Conservation (phyloP, 2,113 vertebrate species). For the Notothenia rossii region DNA sequence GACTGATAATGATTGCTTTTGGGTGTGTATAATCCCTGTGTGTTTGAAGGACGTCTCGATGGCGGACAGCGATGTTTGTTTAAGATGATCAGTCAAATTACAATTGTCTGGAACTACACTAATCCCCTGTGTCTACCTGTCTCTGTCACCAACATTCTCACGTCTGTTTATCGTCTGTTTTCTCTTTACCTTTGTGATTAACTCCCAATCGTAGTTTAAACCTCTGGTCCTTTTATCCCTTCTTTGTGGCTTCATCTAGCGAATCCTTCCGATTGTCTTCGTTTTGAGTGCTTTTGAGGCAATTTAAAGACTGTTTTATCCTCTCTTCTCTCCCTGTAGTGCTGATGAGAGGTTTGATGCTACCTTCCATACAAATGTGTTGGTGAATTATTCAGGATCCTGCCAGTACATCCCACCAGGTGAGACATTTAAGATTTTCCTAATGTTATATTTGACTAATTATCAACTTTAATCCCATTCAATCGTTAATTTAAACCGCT, state of each 20-base stretch:
- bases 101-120: slow-evolving; percentile 38
- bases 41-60: slow-evolving; percentile 36
- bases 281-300: neutral
- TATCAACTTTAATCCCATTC: neutral
- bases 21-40: slow-evolving; percentile 14
- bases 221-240: neutral
- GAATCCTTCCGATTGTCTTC: neutral
- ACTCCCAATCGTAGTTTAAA: neutral
- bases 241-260: neutral
- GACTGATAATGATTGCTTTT: slow-evolving; percentile 17
- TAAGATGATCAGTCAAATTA: slow-evolving; percentile 51
- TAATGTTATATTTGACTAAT: neutral
- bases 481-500: too few species aligned
- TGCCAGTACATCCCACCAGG: slow-evolving; percentile 95
- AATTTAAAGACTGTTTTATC: neutral
- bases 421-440: slow-evolving; percentile 55
- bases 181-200: slow-evolving; percentile 13
- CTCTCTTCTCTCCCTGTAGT: slow-evolving; percentile 71
- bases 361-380: slow-evolving; percentile 92
- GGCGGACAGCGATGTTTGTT: slow-evolving; percentile 30
- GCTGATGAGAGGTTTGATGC: slow-evolving; percentile 93
- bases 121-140: slow-evolving; percentile 22
- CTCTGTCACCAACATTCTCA: slow-evolving; percentile 33
- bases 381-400: slow-evolving; percentile 89
- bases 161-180: neutral